A percentile compares a stretch with the other conserved stretches of the same genome.
These are phyloP conservation scores for Druon quercuslanigerum DNA, from an alignment of 1,140 invertebrate genomes.

Conservation along the genomic window DNA sequence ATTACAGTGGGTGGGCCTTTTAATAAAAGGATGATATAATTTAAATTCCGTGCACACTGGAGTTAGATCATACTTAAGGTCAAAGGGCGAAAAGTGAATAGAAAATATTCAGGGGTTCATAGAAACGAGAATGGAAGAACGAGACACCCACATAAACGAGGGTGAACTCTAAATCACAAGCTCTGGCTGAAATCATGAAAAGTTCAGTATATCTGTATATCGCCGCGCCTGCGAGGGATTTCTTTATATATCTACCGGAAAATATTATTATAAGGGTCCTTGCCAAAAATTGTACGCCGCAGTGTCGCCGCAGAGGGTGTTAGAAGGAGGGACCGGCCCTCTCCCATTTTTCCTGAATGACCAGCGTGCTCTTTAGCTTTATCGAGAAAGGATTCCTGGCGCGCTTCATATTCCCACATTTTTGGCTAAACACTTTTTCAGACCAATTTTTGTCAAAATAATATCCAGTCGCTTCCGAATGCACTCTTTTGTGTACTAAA, in stretches of 20 bases:
- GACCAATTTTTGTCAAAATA: constrained; percentile 10
- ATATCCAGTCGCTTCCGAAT: constrained; percentile 11
- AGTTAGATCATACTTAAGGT: constrained; percentile 29
- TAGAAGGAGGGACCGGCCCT: constrained; percentile 2
- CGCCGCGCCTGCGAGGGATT: constrained; percentile 33
- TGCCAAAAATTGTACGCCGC: constrained; percentile 39
- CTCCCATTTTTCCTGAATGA: constrained; percentile 27
- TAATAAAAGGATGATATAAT: constrained; percentile 40
- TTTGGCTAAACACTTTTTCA: constrained; percentile 13
- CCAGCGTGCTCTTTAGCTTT: constrained; percentile 24
- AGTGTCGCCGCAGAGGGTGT: constrained; percentile 25
- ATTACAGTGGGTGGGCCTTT: constrained; percentile 27
- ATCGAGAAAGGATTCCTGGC: constrained; percentile 23
- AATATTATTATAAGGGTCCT: constrained; percentile 50
- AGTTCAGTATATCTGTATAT: constrained; percentile 19
- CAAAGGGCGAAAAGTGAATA: constrained; percentile 22
- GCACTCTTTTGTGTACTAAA: background rate
- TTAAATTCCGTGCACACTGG: background rate
- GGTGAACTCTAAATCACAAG: constrained; percentile 51
- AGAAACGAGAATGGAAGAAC: constrained; percentile 20
- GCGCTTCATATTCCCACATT: constrained; percentile 22
- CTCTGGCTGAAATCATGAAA: constrained; percentile 48
- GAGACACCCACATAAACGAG: constrained; percentile 34
- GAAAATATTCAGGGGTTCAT: constrained; percentile 21
- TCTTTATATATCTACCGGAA: constrained; percentile 37